A percentile compares a stretch with the other conserved stretches of the same genome.
phyloP scores from a whole-genome alignment of 2,797 vertebrate genomes.

The Acipenser ruthenus region DNA sequence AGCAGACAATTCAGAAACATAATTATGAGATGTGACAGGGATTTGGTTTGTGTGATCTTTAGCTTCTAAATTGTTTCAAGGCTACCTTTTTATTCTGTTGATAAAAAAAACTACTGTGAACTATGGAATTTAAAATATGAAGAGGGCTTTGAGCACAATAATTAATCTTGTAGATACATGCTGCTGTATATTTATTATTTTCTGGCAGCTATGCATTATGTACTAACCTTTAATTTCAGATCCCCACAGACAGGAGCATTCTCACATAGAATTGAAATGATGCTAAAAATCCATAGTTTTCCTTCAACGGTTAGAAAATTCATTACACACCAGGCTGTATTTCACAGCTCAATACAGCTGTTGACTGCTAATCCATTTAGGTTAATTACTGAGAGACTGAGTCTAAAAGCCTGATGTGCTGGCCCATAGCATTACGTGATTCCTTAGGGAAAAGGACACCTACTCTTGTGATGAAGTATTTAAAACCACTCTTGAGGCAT shows the following conservation, averaged over 20 bases:
- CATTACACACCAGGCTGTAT: not conserved
- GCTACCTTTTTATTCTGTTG: too few relatives aligned
- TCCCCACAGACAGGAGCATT: too few relatives aligned
- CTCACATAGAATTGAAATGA: too few relatives aligned
- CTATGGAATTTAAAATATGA: too few relatives aligned
- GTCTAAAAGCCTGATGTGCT: not conserved
- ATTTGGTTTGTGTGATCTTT: too few relatives aligned
- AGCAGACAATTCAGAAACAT: too few relatives aligned
- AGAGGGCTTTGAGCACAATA: too few relatives aligned
- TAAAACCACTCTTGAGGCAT: not conserved
- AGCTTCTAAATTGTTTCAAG: too few relatives aligned
- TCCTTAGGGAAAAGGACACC: not conserved
- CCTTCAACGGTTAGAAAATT: not conserved
- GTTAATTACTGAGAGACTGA: not conserved
- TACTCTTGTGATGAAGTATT: conserved; percentile 1
- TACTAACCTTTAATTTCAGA: not conserved
- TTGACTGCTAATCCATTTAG: conserved; percentile 1
- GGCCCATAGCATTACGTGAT: not conserved
- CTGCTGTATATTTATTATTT: not conserved
- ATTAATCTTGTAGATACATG: too few relatives aligned
- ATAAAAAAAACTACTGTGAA: too few relatives aligned
- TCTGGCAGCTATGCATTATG: not conserved
- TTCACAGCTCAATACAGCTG: conserved; percentile 3
- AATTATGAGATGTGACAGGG: too few relatives aligned
- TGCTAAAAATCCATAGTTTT: too few relatives aligned